A percentile compares a stretch with the other conserved stretches of the same genome.
Evolutionary conservation across 2,797 vertebrate species (phyloP).

Genomic region (Antrozous pallidus): DNA sequence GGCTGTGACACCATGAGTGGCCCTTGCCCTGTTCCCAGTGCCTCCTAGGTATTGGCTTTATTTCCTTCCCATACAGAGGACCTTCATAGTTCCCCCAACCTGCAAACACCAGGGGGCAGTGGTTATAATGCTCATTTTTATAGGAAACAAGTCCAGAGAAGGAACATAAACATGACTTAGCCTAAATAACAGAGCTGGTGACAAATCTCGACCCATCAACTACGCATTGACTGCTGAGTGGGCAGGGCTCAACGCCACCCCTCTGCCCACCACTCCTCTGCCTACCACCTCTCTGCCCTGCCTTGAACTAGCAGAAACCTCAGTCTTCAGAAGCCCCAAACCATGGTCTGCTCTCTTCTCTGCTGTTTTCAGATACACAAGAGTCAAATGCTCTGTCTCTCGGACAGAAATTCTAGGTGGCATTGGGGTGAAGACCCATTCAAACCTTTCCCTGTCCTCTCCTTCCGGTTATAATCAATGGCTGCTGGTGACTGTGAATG

Average conservation of each 20-base stretch:
- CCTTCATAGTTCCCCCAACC: background rate
- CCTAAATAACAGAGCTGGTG: background rate
- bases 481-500: background rate
- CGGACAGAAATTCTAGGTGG: background rate
- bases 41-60: background rate
- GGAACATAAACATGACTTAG: background rate
- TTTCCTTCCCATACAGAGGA: background rate
- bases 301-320: background rate
- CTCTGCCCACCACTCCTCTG: too few relatives aligned
- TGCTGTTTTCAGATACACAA: background rate
- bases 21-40: background rate
- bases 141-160: background rate
- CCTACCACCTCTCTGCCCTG: background rate
- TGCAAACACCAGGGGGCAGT: background rate
- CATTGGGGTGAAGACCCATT: background rate
- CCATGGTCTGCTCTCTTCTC: background rate
- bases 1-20: background rate
- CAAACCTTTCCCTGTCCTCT: background rate
- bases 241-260: background rate
- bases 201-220: background rate
- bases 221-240: fast-evolving
- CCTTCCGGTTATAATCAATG: background rate
- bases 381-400: background rate
- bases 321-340: background rate
- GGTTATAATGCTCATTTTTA: background rate